Evolutionary conservation across 2,797 vertebrate genomes (phyloP).

Genomic region (Arrhamphus sclerolepis): DNA sequence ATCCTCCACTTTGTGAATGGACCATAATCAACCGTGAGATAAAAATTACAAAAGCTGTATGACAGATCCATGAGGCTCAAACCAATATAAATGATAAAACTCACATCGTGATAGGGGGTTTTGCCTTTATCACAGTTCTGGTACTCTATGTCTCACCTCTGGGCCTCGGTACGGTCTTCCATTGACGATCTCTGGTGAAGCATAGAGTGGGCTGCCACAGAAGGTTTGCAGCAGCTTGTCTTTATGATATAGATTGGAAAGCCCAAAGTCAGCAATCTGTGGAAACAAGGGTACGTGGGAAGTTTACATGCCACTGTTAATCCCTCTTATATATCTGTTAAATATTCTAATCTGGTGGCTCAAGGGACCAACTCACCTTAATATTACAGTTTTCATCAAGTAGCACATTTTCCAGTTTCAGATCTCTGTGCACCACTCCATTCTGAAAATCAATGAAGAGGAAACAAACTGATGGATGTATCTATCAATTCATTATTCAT

Average conservation of each 20-base stretch:
- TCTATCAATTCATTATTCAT: conserved; percentile 45
- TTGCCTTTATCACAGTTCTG: conserved; percentile 5
- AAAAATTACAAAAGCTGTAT: conserved; percentile 21
- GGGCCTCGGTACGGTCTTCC: conserved; percentile 96
- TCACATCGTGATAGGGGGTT: conserved; percentile 1
- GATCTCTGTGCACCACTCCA: conserved; percentile 96
- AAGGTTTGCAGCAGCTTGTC: conserved; percentile 98
- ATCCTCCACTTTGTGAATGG: conserved; percentile 36
- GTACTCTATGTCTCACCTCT: conserved; percentile 83
- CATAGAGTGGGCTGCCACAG: conserved; percentile 97
- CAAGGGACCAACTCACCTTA: conserved; percentile 83
- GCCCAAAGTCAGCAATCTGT: conserved; percentile 98
- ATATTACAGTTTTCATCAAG: conserved; percentile 99
- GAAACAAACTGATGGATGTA: conserved; percentile 25
- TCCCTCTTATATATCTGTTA: neutral
- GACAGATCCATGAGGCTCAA: conserved; percentile 20
- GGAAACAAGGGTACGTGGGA: conserved; percentile 30
- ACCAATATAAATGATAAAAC: conserved; percentile 11
- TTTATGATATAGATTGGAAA: conserved; percentile 98
- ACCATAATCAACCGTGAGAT: conserved; percentile 30
- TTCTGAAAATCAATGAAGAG: conserved; percentile 82
- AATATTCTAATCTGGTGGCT: neutral
- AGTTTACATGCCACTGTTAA: conserved; percentile 5
- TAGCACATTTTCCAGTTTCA: conserved; percentile 99
- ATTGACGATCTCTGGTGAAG: conserved; percentile 98